Evolutionary conservation across 2,113 vertebrate genomes (phyloP).

Genomic region (Lasiurus cinereus): DNA sequence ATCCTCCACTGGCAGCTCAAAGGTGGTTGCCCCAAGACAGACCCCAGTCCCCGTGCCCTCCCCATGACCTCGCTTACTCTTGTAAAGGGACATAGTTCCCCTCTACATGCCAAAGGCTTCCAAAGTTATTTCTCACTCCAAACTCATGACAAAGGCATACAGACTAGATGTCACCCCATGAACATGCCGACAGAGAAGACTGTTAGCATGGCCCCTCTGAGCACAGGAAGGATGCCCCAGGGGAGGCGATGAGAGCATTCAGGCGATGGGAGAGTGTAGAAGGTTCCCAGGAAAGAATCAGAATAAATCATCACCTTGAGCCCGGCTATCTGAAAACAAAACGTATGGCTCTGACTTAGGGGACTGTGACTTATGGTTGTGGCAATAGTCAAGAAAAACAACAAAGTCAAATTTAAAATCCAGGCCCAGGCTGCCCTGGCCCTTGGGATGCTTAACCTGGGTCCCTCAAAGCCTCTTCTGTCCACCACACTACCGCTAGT

Average conservation of each 20-base stretch:
- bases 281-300: constrained; percentile 60
- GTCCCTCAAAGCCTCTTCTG: constrained; percentile 16
- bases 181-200: background rate
- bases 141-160: background rate
- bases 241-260: constrained; percentile 20
- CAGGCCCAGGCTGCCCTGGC: background rate
- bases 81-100: background rate
- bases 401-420: constrained; percentile 40
- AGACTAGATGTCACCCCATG: background rate
- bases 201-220: background rate
- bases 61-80: background rate
- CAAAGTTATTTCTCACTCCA: constrained; percentile 10
- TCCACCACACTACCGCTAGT: background rate
- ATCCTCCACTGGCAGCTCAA: background rate
- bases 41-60: background rate
- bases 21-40: background rate
- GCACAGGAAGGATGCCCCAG: background rate
- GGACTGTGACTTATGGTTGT: constrained; percentile 36
- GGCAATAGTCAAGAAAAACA: constrained; percentile 57
- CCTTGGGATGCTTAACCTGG: background rate
- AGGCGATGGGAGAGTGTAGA: constrained; percentile 7
- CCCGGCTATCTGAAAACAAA: constrained; percentile 55
- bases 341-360: constrained; percentile 13
- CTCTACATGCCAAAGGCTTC: background rate
- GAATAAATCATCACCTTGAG: constrained; percentile 60